Conservation (phyloP, 2,797 vertebrate species). For the Spheniscus humboldti region DNA sequence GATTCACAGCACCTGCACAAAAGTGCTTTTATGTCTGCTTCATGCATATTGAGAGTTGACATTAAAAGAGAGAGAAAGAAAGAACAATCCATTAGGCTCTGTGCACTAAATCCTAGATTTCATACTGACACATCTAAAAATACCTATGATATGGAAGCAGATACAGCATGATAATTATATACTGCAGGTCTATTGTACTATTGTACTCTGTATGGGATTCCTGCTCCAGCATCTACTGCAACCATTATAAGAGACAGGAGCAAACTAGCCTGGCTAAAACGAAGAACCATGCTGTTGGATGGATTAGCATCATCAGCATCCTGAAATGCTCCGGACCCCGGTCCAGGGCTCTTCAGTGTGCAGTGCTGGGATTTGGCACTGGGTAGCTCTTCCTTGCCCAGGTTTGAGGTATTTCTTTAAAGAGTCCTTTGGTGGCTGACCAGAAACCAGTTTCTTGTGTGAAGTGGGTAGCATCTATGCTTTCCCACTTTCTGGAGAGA, state of each 20-base stretch:
- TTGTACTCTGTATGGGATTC: background rate
- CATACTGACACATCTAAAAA: slow-evolving; percentile 65
- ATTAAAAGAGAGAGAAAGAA: slow-evolving; percentile 46
- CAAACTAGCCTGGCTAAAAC: background rate
- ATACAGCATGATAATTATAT: slow-evolving; percentile 53
- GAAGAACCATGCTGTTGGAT: background rate
- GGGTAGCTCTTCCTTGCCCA: background rate
- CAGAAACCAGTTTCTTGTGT: background rate
- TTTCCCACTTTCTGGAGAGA: background rate
- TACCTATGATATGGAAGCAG: slow-evolving; percentile 61
- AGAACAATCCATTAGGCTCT: slow-evolving; percentile 62
- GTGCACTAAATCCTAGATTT: slow-evolving; percentile 64
- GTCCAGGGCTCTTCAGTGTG: background rate
- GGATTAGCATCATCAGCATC: background rate
- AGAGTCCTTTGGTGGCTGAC: background rate
- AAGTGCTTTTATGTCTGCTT: slow-evolving; percentile 60
- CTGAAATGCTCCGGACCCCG: background rate
- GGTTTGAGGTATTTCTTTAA: background rate
- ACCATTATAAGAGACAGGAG: background rate
- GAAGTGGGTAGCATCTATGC: background rate
- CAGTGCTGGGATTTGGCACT: background rate
- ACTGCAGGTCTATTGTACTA: slow-evolving; percentile 7
- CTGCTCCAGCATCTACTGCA: background rate
- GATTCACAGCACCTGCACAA: slow-evolving; percentile 50
- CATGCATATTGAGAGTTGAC: slow-evolving; percentile 59